These are phyloP conservation scores for Pseudopodoces humilis DNA, from an alignment of 2,113 vertebrate species.

Conservation along the genomic window DNA sequence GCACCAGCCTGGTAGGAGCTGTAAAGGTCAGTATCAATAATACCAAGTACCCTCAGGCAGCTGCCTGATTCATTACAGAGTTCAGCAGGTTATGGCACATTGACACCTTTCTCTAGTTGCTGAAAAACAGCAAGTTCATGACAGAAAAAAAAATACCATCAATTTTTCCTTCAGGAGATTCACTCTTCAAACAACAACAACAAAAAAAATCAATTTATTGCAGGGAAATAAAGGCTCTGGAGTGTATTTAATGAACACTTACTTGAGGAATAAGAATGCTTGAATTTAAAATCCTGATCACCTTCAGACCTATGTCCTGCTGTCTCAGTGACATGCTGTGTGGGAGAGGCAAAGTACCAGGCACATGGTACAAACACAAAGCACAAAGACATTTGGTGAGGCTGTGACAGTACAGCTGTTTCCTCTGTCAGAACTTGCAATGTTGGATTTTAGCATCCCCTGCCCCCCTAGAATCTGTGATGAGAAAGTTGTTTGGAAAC, in stretches of 20 bases:
- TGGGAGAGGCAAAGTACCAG: background rate
- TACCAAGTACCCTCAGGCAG: accelerated
- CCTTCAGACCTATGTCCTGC: background rate
- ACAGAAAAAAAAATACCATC: background rate
- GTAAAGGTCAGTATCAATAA: background rate
- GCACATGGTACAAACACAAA: accelerated
- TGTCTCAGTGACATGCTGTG: accelerated
- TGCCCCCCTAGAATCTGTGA: background rate
- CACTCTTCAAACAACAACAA: background rate
- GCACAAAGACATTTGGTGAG: background rate
- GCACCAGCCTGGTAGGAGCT: background rate
- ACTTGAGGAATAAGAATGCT: background rate
- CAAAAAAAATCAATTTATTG: background rate
- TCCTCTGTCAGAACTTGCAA: accelerated
- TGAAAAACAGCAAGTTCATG: background rate
- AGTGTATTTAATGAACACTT: background rate
- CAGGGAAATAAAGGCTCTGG: background rate
- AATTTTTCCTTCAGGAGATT: background rate
- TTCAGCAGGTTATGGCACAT: background rate
- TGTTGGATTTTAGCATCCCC: background rate
- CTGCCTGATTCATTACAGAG: background rate
- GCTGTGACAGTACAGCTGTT: accelerated
- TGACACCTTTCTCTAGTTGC: background rate
- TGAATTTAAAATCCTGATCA: background rate
- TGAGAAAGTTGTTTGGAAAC: background rate